These are phyloP conservation scores for Acleris laterana DNA, from an alignment of 2,888 invertebrate species.

Conservation along the genomic window DNA sequence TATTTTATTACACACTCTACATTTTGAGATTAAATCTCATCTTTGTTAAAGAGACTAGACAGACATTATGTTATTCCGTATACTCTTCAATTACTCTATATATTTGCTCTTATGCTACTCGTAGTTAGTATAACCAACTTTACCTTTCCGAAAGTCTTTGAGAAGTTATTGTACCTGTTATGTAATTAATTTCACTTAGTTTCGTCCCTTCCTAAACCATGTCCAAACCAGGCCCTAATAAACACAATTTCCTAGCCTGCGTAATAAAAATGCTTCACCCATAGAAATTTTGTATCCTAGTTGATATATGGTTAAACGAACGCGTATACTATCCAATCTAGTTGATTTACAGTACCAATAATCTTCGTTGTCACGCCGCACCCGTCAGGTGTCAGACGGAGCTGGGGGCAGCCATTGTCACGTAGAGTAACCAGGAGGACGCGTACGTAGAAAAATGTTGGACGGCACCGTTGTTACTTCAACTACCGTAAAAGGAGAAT, in stretches of 20 bases:
- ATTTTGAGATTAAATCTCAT: no score
- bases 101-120: no score
- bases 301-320: constrained; percentile 67
- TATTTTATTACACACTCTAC: no score
- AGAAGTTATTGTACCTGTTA: no score
- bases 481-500: neutral
- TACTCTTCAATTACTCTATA: no score
- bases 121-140: no score
- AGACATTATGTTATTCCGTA: no score
- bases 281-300: constrained; percentile 44
- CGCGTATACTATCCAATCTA: constrained; percentile 64
- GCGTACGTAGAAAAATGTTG: constrained; percentile 42
- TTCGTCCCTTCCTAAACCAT: neutral
- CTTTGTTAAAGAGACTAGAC: no score
- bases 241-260: constrained; percentile 17
- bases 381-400: constrained; percentile 65
- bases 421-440: constrained; percentile 46
- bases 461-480: neutral
- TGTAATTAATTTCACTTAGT: neutral
- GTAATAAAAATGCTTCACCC: constrained; percentile 34
- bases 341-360: constrained; percentile 77
- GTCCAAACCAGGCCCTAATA: constrained; percentile 9
- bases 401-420: constrained; percentile 57
- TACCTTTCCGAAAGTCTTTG: no score
- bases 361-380: constrained; percentile 68